phyloP scores from a whole-genome alignment of 2,113 vertebrate species.

The Pristiophorus japonicus region DNA sequence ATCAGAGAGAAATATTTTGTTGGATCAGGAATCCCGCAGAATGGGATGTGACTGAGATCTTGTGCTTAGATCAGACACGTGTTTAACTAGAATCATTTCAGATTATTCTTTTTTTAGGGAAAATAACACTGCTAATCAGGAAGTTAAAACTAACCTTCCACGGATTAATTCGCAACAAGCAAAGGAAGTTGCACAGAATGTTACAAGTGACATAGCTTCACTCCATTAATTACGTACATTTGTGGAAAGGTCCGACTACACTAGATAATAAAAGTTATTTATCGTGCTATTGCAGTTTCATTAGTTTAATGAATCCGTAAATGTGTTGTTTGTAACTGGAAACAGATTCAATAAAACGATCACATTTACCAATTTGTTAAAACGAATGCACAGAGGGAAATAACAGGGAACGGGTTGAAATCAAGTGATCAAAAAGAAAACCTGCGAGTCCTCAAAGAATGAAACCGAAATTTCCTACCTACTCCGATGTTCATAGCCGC shows the following conservation, averaged over 20 bases:
- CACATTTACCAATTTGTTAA: neutral
- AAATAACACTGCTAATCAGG: neutral
- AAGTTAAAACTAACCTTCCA: neutral
- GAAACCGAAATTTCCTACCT: conserved; percentile 60
- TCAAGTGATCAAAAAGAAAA: neutral
- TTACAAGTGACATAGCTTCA: neutral
- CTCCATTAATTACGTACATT: neutral
- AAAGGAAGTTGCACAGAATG: neutral
- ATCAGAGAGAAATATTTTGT: neutral
- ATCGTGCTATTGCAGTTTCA: neutral
- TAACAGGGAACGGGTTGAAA: neutral
- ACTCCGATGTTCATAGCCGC: conserved; percentile 91
- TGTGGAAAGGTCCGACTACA: neutral
- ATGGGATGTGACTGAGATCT: neutral
- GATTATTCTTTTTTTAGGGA: neutral
- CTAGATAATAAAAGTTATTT: neutral
- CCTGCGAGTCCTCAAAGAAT: neutral
- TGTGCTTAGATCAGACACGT: neutral
- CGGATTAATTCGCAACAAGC: neutral
- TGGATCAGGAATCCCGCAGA: neutral
- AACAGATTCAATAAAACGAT: neutral
- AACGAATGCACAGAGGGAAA: neutral
- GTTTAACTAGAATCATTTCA: neutral
- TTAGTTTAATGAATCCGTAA: neutral
- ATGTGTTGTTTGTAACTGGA: neutral